Conservation (phyloP, 2,888 invertebrate genomes). For the Hypena proboscidalis region DNA sequence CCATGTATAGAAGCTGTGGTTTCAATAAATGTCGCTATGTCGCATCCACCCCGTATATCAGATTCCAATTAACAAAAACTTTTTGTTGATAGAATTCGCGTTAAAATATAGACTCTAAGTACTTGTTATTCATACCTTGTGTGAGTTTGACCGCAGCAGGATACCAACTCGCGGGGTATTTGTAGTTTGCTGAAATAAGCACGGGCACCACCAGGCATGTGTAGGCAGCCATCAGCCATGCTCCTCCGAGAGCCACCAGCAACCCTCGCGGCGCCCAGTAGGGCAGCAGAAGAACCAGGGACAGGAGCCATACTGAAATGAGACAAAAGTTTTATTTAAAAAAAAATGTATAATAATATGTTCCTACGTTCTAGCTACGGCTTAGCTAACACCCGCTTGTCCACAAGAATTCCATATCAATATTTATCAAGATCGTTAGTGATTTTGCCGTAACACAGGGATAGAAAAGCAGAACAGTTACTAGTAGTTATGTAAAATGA, state of each 20-base stretch:
- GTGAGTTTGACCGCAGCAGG: conserved; percentile 81
- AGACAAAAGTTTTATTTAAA: background rate
- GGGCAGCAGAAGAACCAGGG: conserved; percentile 87
- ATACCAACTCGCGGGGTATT: conserved; percentile 87
- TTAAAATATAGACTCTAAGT: too few relatives aligned
- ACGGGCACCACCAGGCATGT: conserved; percentile 88
- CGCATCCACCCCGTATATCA: too few relatives aligned
- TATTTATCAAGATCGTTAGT: too few relatives aligned
- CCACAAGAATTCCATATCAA: too few relatives aligned
- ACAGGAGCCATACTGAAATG: conserved; percentile 88
- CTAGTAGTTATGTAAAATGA: too few relatives aligned
- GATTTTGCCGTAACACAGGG: conserved; percentile 8
- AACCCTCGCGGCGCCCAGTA: conserved; percentile 86
- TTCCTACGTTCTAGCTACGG: too few relatives aligned
- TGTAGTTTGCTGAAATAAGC: conserved; percentile 89
- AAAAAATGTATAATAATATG: too few relatives aligned
- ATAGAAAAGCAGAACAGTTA: background rate
- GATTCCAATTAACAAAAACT: too few relatives aligned
- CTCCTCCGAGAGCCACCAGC: conserved; percentile 86
- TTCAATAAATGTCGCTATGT: too few relatives aligned
- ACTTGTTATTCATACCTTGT: conserved; percentile 85
- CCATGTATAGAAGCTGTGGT: too few relatives aligned
- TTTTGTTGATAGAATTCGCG: too few relatives aligned
- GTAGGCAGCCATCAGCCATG: conserved; percentile 87
- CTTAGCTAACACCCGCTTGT: too few relatives aligned